Conservation (phyloP, 2,888 invertebrate genomes). For the Campoletis raptor region DNA sequence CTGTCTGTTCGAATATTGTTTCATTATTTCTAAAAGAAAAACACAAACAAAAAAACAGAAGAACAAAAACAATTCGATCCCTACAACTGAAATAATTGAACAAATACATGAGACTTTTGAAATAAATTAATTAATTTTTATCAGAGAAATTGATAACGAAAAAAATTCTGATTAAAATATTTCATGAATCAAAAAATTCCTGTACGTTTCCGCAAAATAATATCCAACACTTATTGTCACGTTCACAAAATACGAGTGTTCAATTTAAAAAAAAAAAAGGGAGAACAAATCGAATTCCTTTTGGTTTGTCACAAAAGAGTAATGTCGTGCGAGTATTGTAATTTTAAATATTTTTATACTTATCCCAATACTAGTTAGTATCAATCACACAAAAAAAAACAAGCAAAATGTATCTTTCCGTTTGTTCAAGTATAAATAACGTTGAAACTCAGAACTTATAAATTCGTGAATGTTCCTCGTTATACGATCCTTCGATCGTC, state of each 20-base stretch:
- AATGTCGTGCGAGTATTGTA: constrained; percentile 65
- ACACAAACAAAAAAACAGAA: too few species aligned
- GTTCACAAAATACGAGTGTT: neutral
- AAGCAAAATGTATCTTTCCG: neutral
- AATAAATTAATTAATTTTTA: neutral
- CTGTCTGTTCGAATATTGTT: neutral
- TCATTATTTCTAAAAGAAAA: neutral
- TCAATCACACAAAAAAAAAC: constrained; percentile 23
- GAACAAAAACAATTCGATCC: neutral
- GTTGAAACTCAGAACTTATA: neutral
- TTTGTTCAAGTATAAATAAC: constrained; percentile 18
- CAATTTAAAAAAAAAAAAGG: neutral
- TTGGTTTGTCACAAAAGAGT: constrained; percentile 32
- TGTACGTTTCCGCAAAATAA: neutral
- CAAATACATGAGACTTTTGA: neutral
- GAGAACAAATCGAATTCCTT: constrained; percentile 27
- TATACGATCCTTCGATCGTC: constrained; percentile 17
- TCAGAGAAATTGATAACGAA: neutral
- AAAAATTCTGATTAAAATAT: neutral
- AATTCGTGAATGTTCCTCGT: neutral
- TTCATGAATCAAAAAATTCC: neutral
- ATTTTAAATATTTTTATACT: constrained; percentile 75
- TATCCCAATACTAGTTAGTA: constrained; percentile 40
- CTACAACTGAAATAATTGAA: neutral
- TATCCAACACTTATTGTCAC: neutral